Conservation (phyloP, 37 sponge, comb jelly and placozoan genomes). For the Bolinopsis microptera region DNA sequence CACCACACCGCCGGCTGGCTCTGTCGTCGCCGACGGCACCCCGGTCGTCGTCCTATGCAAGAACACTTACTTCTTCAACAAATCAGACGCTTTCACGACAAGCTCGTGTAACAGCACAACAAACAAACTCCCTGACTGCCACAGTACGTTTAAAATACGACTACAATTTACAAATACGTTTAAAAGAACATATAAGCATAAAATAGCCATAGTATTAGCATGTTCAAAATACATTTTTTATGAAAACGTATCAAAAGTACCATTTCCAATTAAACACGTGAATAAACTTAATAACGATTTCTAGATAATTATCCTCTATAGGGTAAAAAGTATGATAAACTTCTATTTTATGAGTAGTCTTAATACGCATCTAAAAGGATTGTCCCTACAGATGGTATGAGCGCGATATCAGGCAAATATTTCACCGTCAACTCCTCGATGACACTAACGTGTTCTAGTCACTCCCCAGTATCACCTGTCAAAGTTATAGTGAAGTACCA, state of each 20-base stretch:
- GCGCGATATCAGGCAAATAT: background rate
- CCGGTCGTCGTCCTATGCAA: background rate
- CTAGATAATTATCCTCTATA: too few relatives aligned
- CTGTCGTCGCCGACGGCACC: background rate
- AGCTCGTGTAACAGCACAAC: background rate
- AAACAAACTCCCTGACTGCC: background rate
- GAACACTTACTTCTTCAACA: background rate
- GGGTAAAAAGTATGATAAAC: too few relatives aligned
- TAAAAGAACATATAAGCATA: too few relatives aligned
- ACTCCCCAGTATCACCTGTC: background rate
- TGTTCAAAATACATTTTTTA: too few relatives aligned
- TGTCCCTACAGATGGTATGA: background rate
- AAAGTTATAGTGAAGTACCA: background rate
- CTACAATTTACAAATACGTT: too few relatives aligned
- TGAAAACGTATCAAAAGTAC: too few relatives aligned
- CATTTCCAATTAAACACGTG: too few relatives aligned
- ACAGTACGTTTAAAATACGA: too few relatives aligned
- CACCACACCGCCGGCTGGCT: conserved; percentile 1
- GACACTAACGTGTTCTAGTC: background rate
- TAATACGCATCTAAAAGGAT: too few relatives aligned
- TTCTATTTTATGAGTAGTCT: too few relatives aligned
- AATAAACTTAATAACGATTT: too few relatives aligned
- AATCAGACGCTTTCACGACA: background rate
- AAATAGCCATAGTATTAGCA: too few relatives aligned
- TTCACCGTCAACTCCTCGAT: background rate